Evolutionary conservation across 2,888 invertebrate species (phyloP).

Genomic region (Oithona nana): DNA sequence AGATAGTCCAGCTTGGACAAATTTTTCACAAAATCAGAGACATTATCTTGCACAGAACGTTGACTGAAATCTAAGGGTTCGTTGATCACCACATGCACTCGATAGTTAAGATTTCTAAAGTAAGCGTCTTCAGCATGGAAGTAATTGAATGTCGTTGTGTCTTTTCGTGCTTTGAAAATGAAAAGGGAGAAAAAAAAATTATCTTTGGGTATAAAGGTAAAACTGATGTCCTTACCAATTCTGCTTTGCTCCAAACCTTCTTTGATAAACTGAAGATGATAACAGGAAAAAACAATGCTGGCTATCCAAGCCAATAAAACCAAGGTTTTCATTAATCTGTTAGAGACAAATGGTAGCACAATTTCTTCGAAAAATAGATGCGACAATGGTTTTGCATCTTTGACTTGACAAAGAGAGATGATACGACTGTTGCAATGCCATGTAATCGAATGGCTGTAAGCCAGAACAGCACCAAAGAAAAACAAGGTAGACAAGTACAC

Average conservation of each 20-base stretch:
- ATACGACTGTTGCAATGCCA: too few relatives aligned
- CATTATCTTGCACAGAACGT: background rate
- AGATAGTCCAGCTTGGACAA: background rate
- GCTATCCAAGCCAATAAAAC: background rate
- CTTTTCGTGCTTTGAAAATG: too few relatives aligned
- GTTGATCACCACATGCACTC: conserved; percentile 13
- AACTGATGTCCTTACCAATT: too few relatives aligned
- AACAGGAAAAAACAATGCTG: too few relatives aligned
- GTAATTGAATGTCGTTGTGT: background rate
- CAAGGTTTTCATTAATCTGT: background rate
- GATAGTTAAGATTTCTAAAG: background rate
- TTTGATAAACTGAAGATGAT: too few relatives aligned
- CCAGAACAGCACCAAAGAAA: conserved; percentile 18
- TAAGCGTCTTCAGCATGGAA: background rate
- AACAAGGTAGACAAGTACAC: conserved; percentile 18
- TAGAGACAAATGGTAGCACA: too few relatives aligned
- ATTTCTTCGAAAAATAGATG: too few relatives aligned
- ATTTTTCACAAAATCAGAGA: background rate
- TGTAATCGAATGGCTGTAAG: too few relatives aligned
- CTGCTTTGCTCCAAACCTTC: background rate
- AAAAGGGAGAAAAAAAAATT: too few relatives aligned
- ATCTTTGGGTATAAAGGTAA: too few relatives aligned
- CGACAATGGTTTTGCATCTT: too few relatives aligned
- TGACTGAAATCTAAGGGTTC: conserved; percentile 16
- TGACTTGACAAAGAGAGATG: too few relatives aligned